Conservation (phyloP, 1,140 invertebrate species). For the Diabrotica virgifera region DNA sequence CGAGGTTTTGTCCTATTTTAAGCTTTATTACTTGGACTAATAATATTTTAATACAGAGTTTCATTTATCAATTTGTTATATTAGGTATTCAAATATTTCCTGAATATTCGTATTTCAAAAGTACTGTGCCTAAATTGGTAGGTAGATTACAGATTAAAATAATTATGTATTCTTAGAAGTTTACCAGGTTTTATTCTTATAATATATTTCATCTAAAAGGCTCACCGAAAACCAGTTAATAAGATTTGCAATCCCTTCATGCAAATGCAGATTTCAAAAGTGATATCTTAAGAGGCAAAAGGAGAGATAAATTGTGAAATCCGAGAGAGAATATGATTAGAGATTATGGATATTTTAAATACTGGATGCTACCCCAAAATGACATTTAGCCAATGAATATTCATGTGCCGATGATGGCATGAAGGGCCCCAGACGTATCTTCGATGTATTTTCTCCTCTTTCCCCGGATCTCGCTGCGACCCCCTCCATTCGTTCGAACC, state of each 20-base stretch:
- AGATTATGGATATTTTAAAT: slow-evolving; percentile 26
- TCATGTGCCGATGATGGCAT: slow-evolving; percentile 23
- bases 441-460: slow-evolving; percentile 4
- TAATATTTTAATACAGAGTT: too few relatives aligned
- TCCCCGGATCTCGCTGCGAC: not conserved
- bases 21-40: too few relatives aligned
- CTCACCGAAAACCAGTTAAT: not conserved
- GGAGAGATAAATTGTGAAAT: slow-evolving; percentile 20
- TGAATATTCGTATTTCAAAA: too few relatives aligned
- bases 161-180: too few relatives aligned
- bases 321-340: slow-evolving; percentile 21
- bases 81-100: too few relatives aligned
- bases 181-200: too few relatives aligned
- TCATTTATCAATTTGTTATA: too few relatives aligned
- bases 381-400: slow-evolving; percentile 20
- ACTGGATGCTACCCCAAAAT: slow-evolving; percentile 22
- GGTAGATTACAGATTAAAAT: too few relatives aligned
- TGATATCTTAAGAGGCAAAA: slow-evolving; percentile 19
- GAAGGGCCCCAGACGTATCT: slow-evolving; percentile 19
- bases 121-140: too few relatives aligned
- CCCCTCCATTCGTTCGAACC: too few relatives aligned
- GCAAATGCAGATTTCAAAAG: slow-evolving; percentile 17
- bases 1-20: too few relatives aligned
- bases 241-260: slow-evolving; percentile 16
- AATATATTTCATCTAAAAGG: too few relatives aligned